phyloP scores from a whole-genome alignment of 1,140 invertebrate genomes.

The Eueides isabella region DNA sequence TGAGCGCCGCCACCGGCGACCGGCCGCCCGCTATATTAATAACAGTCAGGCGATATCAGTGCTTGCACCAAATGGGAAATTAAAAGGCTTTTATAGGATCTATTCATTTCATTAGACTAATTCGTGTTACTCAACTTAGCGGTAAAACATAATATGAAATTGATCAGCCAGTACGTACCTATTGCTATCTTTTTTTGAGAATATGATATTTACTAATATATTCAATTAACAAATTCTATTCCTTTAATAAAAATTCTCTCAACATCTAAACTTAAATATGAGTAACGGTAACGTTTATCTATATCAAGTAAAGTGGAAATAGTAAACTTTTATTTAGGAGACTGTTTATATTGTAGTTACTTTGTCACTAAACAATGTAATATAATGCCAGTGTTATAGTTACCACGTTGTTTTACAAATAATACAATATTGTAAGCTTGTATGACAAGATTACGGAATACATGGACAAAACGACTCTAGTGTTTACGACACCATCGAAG shows the following conservation, averaged over 20 bases:
- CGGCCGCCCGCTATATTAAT: constrained; percentile 71
- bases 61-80: constrained; percentile 75
- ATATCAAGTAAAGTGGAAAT: neutral
- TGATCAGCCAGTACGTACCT: constrained; percentile 56
- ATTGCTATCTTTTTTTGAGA: constrained; percentile 61
- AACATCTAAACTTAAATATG: too few relatives aligned
- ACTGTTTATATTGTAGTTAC: constrained; percentile 20
- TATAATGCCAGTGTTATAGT: constrained; percentile 39
- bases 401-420: constrained; percentile 36
- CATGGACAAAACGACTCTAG: constrained; percentile 28
- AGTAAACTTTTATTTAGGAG: constrained; percentile 17
- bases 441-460: constrained; percentile 40
- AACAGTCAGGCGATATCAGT: constrained; percentile 72
- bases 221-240: constrained; percentile 48
- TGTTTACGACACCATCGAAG: neutral
- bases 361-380: constrained; percentile 30
- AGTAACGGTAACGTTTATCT: constrained; percentile 15
- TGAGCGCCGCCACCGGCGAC: constrained; percentile 65
- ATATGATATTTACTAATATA: constrained; percentile 58
- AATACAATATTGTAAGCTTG: constrained; percentile 43
- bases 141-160: constrained; percentile 47
- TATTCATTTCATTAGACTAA: constrained; percentile 77
- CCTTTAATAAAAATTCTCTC: too few relatives aligned
- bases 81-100: constrained; percentile 79
- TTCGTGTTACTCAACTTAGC: constrained; percentile 58